A percentile compares a stretch with the other conserved stretches of the same genome.
Conservation (phyloP, 1,140 invertebrate species). For the Gonioctena quinquepunctata region DNA sequence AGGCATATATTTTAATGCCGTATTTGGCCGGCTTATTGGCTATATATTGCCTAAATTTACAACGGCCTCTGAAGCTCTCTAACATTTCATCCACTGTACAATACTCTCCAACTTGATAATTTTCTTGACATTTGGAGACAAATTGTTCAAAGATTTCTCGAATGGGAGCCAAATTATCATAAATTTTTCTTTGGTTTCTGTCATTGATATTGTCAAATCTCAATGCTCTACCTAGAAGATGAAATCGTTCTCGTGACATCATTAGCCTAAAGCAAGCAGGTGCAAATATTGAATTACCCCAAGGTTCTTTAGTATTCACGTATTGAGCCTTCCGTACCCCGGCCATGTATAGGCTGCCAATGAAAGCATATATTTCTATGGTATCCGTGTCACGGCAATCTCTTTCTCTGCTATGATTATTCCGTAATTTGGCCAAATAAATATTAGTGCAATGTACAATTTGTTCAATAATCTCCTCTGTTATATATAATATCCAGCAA, state of each 20-base stretch:
- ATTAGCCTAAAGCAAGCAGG: conserved; percentile 10
- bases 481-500: conserved; percentile 4
- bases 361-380: not conserved
- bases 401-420: not conserved
- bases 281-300: not conserved
- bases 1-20: conserved; percentile 18
- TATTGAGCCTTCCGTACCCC: not conserved
- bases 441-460: not conserved
- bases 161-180: conserved; percentile 13
- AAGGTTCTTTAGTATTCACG: conserved; percentile 11
- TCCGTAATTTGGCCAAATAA: not conserved
- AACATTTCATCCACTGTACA: conserved; percentile 17
- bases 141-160: conserved; percentile 18
- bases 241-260: conserved; percentile 14
- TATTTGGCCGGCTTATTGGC: conserved; percentile 13
- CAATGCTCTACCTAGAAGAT: not conserved
- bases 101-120: conserved; percentile 4
- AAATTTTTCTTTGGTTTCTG: not conserved
- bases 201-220: conserved; percentile 16
- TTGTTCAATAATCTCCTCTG: not conserved
- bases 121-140: not conserved
- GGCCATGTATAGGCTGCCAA: conserved; percentile 6
- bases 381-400: not conserved
- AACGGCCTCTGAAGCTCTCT: conserved; percentile 3
- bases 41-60: conserved; percentile 20